phyloP scores from a whole-genome alignment of 2,888 invertebrate genomes.

The Parasteatoda lunata region DNA sequence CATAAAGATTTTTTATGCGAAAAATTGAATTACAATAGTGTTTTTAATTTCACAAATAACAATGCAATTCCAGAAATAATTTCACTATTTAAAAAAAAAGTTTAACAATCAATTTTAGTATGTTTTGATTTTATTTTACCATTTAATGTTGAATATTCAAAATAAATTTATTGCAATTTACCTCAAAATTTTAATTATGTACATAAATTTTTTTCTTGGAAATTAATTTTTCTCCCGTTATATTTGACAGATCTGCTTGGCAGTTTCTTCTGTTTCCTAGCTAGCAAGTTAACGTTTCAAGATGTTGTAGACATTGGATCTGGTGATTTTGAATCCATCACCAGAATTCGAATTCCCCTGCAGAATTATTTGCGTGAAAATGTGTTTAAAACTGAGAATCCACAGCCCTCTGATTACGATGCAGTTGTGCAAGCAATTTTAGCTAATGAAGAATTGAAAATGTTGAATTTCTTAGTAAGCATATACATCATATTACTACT shows the following conservation, averaged over 20 bases:
- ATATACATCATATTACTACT: neutral
- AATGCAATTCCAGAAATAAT: too few relatives aligned
- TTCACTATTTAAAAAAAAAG: too few relatives aligned
- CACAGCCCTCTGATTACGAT: slow-evolving; percentile 74
- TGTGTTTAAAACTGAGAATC: slow-evolving; percentile 73
- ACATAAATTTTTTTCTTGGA: too few relatives aligned
- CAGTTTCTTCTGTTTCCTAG: slow-evolving; percentile 72
- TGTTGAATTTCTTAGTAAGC: neutral
- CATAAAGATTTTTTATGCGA: too few relatives aligned
- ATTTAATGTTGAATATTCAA: too few relatives aligned
- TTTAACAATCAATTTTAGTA: too few relatives aligned
- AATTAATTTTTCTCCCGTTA: too few relatives aligned
- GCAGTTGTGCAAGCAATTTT: slow-evolving; percentile 4
- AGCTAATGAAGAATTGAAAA: neutral
- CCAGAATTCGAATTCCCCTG: slow-evolving; percentile 76
- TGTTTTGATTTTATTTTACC: too few relatives aligned
- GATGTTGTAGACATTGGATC: slow-evolving; percentile 75
- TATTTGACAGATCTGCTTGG: slow-evolving; percentile 71
- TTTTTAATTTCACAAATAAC: too few relatives aligned
- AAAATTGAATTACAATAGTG: too few relatives aligned
- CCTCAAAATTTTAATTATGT: too few relatives aligned
- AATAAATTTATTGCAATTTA: too few relatives aligned
- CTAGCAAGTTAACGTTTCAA: slow-evolving; percentile 74
- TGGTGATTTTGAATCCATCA: slow-evolving; percentile 75
- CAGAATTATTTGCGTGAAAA: slow-evolving; percentile 72